A percentile compares a stretch with the other conserved stretches of the same genome.
Evolutionary conservation across 2,888 invertebrate species (phyloP).

Genomic region (Abscondita cerata): DNA sequence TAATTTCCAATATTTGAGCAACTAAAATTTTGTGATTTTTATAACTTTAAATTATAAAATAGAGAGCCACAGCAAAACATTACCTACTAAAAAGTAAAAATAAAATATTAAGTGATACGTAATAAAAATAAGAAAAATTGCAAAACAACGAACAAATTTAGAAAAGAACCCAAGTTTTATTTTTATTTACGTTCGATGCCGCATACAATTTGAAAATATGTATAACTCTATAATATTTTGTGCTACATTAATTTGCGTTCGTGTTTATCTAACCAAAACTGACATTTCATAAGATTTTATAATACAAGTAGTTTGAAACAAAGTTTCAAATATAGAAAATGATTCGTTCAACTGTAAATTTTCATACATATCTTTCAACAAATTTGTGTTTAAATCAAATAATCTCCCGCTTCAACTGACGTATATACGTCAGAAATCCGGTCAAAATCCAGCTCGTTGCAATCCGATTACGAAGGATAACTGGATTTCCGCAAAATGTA

Average conservation of each 20-base stretch:
- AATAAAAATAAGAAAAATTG: too few relatives aligned
- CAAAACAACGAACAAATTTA: too few relatives aligned
- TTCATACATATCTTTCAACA: slow-evolving; percentile 32
- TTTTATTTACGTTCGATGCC: too few relatives aligned
- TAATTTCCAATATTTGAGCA: too few relatives aligned
- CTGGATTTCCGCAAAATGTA: slow-evolving; percentile 43
- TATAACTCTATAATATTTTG: slow-evolving; percentile 2
- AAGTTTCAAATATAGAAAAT: slow-evolving; percentile 26
- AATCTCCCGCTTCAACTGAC: slow-evolving; percentile 27
- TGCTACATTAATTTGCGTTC: slow-evolving; percentile 7
- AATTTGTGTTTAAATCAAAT: slow-evolving; percentile 33
- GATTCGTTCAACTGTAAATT: slow-evolving; percentile 23
- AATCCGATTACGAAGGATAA: slow-evolving; percentile 46
- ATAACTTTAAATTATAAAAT: too few relatives aligned
- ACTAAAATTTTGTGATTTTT: too few relatives aligned
- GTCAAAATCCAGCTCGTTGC: slow-evolving; percentile 31
- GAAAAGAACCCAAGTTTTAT: too few relatives aligned
- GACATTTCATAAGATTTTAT: slow-evolving; percentile 15
- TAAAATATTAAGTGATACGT: too few relatives aligned
- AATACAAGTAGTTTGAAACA: slow-evolving; percentile 18
- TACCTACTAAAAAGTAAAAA: too few relatives aligned
- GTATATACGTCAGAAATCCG: slow-evolving; percentile 39
- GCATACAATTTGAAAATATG: background rate
- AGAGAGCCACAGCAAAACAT: too few relatives aligned
- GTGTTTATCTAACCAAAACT: slow-evolving; percentile 8